These are phyloP conservation scores for Zosterops hypoxanthus DNA, from an alignment of 2,113 vertebrate species.

Conservation along the genomic window DNA sequence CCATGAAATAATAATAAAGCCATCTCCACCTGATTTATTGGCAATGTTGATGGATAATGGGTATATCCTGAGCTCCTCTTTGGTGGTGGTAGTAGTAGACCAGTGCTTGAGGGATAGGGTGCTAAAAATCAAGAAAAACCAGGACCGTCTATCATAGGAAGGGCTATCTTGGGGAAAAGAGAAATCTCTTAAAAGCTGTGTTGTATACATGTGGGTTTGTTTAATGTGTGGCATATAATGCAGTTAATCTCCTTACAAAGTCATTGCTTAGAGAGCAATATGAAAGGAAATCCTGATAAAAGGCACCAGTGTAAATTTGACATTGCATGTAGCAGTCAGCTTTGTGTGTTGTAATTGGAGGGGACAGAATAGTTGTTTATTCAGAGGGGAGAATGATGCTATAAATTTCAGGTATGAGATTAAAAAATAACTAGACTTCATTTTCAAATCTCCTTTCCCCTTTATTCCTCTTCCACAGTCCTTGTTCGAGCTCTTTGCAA, in stretches of 20 bases:
- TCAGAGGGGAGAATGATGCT: conserved; percentile 23
- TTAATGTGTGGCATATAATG: conserved; percentile 59
- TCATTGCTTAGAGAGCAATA: conserved; percentile 59
- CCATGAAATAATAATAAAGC: conserved; percentile 29
- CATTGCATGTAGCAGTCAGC: conserved; percentile 44
- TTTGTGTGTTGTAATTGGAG: conserved; percentile 51
- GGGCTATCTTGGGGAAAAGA: not conserved
- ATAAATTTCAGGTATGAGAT: conserved; percentile 50
- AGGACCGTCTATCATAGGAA: not conserved
- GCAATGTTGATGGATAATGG: not conserved
- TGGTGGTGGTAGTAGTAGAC: not conserved
- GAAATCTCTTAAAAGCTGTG: conserved; percentile 26
- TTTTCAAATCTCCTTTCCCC: conserved; percentile 41
- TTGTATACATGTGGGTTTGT: conserved; percentile 39
- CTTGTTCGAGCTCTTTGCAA: not conserved
- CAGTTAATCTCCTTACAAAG: conserved; percentile 56
- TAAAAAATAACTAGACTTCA: conserved; percentile 27
- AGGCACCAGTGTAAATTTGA: conserved; percentile 56
- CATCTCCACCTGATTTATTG: not conserved
- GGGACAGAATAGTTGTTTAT: conserved; percentile 42
- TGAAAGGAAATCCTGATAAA: conserved; percentile 58
- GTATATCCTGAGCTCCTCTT: not conserved
- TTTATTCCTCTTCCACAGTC: conserved; percentile 21
- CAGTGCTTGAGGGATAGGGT: not conserved
- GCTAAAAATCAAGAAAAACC: not conserved